A percentile compares a stretch with the other conserved stretches of the same genome.
Conservation (phyloP, 1,140 invertebrate species). For the Bombus ignitus region DNA sequence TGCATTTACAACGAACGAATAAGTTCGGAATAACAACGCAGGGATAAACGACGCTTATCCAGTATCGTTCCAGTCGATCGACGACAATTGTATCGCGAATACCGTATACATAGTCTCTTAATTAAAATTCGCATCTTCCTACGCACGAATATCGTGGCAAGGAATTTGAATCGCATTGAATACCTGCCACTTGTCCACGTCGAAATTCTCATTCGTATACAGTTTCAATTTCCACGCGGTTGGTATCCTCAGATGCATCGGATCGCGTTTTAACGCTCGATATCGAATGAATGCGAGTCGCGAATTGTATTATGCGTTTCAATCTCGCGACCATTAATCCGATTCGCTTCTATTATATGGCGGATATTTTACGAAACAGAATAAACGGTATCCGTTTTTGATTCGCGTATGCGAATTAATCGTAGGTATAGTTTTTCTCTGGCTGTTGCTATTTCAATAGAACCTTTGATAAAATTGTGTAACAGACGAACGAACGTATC, state of each 20-base stretch:
- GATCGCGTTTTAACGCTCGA: neutral
- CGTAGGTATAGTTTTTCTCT: neutral
- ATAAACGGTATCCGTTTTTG: no score
- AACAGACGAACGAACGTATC: neutral
- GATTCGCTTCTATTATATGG: neutral
- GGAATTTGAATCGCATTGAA: neutral
- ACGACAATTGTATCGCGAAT: neutral
- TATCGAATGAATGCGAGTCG: neutral
- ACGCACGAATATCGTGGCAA: neutral
- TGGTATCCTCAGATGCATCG: neutral
- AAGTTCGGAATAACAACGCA: neutral
- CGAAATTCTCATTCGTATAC: neutral
- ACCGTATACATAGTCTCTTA: neutral
- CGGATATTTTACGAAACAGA: neutral
- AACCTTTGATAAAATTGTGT: neutral
- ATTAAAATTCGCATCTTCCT: neutral
- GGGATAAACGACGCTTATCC: neutral
- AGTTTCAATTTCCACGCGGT: neutral
- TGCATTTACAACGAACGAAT: neutral
- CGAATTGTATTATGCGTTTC: neutral
- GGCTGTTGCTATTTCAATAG: neutral
- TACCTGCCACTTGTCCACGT: neutral
- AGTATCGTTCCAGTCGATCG: neutral
- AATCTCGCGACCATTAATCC: constrained; percentile 4
- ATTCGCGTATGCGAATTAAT: no score